Conservation (phyloP, 2,888 invertebrate species). For the Anthoptus insignis region DNA sequence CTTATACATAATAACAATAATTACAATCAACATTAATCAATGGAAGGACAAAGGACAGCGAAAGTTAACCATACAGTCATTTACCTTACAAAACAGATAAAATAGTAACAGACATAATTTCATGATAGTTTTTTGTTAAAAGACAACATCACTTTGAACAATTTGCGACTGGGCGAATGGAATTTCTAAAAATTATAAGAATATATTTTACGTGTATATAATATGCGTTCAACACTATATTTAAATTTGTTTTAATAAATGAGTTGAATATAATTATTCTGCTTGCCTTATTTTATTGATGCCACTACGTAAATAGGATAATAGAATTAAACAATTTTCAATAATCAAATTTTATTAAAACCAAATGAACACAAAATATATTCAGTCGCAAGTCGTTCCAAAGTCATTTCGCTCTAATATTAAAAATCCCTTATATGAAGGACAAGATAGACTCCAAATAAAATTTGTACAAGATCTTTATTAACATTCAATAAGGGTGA, state of each 20-base stretch:
- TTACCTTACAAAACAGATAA: background rate
- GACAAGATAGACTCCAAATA: background rate
- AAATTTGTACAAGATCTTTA: conserved; percentile 17
- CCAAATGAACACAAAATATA: too few relatives aligned
- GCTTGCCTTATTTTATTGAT: too few relatives aligned
- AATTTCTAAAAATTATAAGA: too few relatives aligned
- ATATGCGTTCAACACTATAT: too few relatives aligned
- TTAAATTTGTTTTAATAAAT: too few relatives aligned
- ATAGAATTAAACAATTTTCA: too few relatives aligned
- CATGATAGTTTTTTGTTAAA: background rate
- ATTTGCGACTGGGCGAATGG: background rate
- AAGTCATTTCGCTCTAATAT: background rate
- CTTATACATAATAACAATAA: conserved; percentile 41
- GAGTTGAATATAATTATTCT: too few relatives aligned
- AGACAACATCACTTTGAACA: background rate
- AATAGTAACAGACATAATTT: background rate
- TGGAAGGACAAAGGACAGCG: conserved; percentile 4
- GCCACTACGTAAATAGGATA: too few relatives aligned
- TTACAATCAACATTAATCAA: conserved; percentile 32
- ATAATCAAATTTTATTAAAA: too few relatives aligned
- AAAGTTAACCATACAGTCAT: background rate
- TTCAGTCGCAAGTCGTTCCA: background rate
- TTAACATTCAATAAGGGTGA: conserved; percentile 6
- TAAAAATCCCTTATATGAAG: background rate
- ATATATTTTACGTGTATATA: too few relatives aligned